Base-by-base conservation (phyloP, 1,140 invertebrate species). In the Leptinotarsa undecemlineata region DNA sequence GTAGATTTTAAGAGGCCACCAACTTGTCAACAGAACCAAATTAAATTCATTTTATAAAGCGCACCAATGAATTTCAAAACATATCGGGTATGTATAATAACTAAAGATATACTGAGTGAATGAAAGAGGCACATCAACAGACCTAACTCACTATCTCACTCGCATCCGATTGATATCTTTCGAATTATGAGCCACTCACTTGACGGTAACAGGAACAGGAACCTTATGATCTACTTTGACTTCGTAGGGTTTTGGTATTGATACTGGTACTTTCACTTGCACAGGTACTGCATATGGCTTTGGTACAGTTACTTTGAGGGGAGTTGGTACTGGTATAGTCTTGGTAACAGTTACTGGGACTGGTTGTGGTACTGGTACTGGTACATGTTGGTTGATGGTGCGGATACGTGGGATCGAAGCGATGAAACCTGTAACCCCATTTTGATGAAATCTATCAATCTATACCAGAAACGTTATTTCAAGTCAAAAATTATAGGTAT, bases 281-380 rank as follows among this genome's bases (percentile, higher is more conserved):
- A 84, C 74, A 61, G 76, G 78, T 3, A 84, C 83, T 72, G 80
- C 76, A 17, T 83, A 81, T 15, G 79, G 73, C 61, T 81, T 76
- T 19, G 78, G 78, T 4, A 81, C 76, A 47, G 76, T 48, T 15
- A 82, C 79, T 26, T 80, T 76, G 68, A 78, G 72, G 13, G 81
- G 81, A 33, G 73, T 60, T 63, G 76, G 75, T 6, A 80, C 80
- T 48, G 78, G 69, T 20, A 74, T 68, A 17, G 64, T 62, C n/a
- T 66, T 76, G n/a, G 74, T 75, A 5, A 79, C 74, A 20, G 63
- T 33, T 21, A 73, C 70, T 68, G 78, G 78, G 21, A 75, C 73
- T 42, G 73, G 68, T 68, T 75, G 48, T 11, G 74, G 68, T 48
- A 77, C 70, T 19, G 64, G 61, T 15, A 75, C 73, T 5, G 71